These are phyloP conservation scores for Nephila pilipes DNA, from an alignment of 1,140 invertebrate genomes.

Conservation along the genomic window DNA sequence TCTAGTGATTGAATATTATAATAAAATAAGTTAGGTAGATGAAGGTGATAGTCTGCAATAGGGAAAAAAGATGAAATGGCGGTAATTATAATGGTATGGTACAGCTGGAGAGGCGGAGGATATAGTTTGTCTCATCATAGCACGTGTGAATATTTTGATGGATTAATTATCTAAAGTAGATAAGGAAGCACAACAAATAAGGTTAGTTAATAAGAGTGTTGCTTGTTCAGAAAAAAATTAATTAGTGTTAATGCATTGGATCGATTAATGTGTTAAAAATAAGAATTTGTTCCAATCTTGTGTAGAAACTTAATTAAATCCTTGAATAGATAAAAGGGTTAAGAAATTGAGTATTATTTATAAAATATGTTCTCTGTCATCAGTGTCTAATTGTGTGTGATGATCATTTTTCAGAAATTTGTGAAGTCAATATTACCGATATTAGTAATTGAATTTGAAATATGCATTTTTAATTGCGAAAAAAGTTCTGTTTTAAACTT, in stretches of 20 bases:
- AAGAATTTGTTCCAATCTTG: neutral
- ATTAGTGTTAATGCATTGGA: neutral
- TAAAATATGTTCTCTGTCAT: no score
- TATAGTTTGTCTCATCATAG: neutral
- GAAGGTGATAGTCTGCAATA: neutral
- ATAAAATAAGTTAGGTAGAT: conserved; percentile 27
- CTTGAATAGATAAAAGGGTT: no score
- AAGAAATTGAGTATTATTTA: no score
- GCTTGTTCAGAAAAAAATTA: neutral
- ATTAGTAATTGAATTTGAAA: no score
- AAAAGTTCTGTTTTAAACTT: no score
- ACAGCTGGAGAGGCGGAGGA: neutral
- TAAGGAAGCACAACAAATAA: neutral
- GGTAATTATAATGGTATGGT: neutral
- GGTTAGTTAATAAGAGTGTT: conserved; percentile 17
- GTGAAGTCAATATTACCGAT: no score
- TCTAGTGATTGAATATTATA: conserved; percentile 22
- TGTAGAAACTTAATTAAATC: neutral
- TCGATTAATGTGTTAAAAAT: neutral
- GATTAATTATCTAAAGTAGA: neutral
- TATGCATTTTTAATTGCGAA: no score
- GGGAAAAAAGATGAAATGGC: neutral
- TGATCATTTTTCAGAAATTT: no score
- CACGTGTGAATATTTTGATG: neutral
- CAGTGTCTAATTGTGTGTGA: no score